A percentile compares a stretch with the other conserved stretches of the same genome.
Conservation (phyloP, 2,113 vertebrate genomes). For the Engystomops pustulosus region DNA sequence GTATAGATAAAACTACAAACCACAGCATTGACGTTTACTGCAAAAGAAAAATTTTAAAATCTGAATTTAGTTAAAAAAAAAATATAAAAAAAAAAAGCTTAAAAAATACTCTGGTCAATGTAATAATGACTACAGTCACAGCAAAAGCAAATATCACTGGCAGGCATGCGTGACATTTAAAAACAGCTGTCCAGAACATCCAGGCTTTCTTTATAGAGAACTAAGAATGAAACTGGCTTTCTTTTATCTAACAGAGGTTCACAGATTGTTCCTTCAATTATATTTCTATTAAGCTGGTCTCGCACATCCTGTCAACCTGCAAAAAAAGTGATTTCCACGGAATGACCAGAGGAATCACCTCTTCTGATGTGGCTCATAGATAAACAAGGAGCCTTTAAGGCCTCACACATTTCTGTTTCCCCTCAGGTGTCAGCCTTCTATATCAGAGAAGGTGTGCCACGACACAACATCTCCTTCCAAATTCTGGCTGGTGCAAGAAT, state of each 20-base stretch:
- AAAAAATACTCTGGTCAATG: neutral
- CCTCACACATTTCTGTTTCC: conserved; percentile 28
- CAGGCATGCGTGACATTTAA: neutral
- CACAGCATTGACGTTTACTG: too few relatives aligned
- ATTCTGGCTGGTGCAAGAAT: neutral
- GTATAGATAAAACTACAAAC: too few relatives aligned
- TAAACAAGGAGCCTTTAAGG: conserved; percentile 41
- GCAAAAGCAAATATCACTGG: neutral
- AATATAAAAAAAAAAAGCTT: too few relatives aligned
- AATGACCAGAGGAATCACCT: conserved; percentile 51
- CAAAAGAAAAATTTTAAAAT: too few relatives aligned
- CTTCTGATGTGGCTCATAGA: conserved; percentile 43
- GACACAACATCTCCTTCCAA: neutral
- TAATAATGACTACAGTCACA: neutral
- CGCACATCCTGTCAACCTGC: conserved; percentile 54
- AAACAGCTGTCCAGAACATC: neutral
- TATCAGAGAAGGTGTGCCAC: neutral
- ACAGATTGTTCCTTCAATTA: conserved; percentile 52
- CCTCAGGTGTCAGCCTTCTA: neutral
- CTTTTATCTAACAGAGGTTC: conserved; percentile 44
- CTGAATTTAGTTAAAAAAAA: too few relatives aligned
- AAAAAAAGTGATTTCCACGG: conserved; percentile 53
- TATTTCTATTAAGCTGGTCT: conserved; percentile 55
- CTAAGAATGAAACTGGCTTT: conserved; percentile 31
- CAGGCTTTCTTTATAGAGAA: conserved; percentile 20